Conservation (phyloP, 1,140 invertebrate genomes). For the Archivesica marissinica region DNA sequence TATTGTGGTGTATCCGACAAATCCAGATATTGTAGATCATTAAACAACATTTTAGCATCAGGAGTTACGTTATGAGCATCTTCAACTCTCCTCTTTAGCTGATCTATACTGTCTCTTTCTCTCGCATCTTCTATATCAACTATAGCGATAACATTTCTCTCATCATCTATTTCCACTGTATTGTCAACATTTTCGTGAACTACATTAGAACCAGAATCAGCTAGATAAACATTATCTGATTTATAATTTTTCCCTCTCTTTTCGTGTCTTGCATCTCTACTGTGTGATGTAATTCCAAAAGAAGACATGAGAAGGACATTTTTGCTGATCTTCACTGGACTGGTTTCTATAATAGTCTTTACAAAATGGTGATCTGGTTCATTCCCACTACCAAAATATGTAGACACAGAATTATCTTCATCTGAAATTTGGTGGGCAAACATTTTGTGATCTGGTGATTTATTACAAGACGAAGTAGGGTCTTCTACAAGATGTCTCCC, state of each 20-base stretch:
- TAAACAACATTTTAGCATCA: conserved; percentile 52
- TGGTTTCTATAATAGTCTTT: not conserved
- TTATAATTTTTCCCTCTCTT: too few relatives aligned
- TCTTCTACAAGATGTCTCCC: too few relatives aligned
- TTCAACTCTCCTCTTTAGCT: not conserved
- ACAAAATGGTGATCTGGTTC: not conserved
- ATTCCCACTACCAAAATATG: not conserved
- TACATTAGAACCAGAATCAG: not conserved
- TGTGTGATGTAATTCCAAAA: not conserved
- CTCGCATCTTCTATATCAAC: too few relatives aligned
- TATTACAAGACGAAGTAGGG: too few relatives aligned
- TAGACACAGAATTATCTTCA: too few relatives aligned
- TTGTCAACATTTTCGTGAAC: not conserved
- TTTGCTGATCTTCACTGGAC: conserved; percentile 5
- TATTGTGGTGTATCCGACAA: conserved; percentile 62
- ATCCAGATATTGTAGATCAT: conserved; percentile 58
- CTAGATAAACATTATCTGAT: not conserved
- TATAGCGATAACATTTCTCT: not conserved
- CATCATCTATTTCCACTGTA: not conserved
- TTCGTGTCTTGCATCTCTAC: not conserved
- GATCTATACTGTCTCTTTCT: not conserved
- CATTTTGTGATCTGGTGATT: too few relatives aligned
- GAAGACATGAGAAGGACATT: not conserved
- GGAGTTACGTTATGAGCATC: conserved; percentile 41
- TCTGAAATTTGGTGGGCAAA: too few relatives aligned